Conservation (phyloP, 2,797 vertebrate genomes). For the Gymnoscopelus microlampas region DNA sequence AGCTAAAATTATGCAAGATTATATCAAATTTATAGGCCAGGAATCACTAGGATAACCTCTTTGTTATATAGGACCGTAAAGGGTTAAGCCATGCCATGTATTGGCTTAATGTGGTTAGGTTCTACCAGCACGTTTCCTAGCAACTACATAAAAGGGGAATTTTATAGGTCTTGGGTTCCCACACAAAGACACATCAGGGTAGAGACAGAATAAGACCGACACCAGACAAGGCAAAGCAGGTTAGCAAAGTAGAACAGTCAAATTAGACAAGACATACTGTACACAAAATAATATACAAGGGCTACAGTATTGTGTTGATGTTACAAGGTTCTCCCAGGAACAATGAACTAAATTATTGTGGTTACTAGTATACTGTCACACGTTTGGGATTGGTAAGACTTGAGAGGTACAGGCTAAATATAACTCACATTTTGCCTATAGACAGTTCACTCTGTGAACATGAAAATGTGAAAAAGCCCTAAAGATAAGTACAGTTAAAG, state of each 20-base stretch:
- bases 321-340: background rate
- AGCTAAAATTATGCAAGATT: background rate
- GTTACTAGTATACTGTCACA: too few relatives aligned
- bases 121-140: constrained; percentile 42
- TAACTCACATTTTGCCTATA: too few relatives aligned
- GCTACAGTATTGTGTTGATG: background rate
- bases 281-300: constrained; percentile 38
- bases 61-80: constrained; percentile 26
- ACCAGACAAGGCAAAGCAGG: constrained; percentile 63
- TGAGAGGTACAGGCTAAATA: too few relatives aligned
- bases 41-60: constrained; percentile 9
- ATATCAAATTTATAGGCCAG: background rate
- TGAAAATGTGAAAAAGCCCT: background rate
- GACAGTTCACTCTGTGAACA: background rate
- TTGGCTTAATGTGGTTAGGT: constrained; percentile 11
- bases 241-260: constrained; percentile 63
- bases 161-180: constrained; percentile 32
- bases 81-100: constrained; percentile 15
- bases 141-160: constrained; percentile 37
- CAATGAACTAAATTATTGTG: background rate
- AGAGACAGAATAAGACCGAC: constrained; percentile 46
- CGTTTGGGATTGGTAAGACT: too few relatives aligned
- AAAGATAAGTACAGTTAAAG: background rate
- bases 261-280: constrained; percentile 33
- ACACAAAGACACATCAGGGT: constrained; percentile 35